Evolutionary conservation across 2,113 vertebrate species (phyloP).

Genomic region (Hippopotamus amphibius): DNA sequence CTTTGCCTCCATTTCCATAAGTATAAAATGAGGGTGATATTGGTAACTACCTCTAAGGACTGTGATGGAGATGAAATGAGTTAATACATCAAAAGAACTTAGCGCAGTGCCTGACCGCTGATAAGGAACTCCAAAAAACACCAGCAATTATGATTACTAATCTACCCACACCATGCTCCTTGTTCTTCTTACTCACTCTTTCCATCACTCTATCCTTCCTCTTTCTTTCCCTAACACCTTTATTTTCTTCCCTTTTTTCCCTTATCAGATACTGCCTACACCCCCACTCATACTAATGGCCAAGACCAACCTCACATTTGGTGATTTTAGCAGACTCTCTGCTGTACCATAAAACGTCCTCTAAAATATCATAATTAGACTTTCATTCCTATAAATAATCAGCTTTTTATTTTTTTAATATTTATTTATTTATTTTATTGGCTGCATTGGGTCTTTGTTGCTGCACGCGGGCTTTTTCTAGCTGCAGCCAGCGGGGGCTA

Average conservation of each 20-base stretch:
- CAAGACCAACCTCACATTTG: not conserved
- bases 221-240: not conserved
- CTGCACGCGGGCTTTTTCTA: too few species aligned
- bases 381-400: not conserved
- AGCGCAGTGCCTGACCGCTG: not conserved
- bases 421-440: too few species aligned
- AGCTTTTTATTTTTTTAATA: not conserved
- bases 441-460: too few species aligned
- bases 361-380: constrained; percentile 30
- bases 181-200: not conserved
- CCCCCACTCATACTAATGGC: not conserved
- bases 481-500: too few species aligned
- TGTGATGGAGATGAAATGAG: not conserved
- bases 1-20: not conserved
- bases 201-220: not conserved
- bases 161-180: not conserved
- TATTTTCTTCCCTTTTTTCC: not conserved
- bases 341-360: constrained; percentile 15
- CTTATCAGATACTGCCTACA: not conserved
- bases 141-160: not conserved
- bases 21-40: not conserved
- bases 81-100: not conserved
- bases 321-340: not conserved
- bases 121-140: not conserved
- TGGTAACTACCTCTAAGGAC: not conserved